Percentiles rank a stretch among this genome's conserved stretches.
Evolutionary conservation across 2,113 vertebrate species (phyloP).

Genomic region (Lampris megalopsis): DNA sequence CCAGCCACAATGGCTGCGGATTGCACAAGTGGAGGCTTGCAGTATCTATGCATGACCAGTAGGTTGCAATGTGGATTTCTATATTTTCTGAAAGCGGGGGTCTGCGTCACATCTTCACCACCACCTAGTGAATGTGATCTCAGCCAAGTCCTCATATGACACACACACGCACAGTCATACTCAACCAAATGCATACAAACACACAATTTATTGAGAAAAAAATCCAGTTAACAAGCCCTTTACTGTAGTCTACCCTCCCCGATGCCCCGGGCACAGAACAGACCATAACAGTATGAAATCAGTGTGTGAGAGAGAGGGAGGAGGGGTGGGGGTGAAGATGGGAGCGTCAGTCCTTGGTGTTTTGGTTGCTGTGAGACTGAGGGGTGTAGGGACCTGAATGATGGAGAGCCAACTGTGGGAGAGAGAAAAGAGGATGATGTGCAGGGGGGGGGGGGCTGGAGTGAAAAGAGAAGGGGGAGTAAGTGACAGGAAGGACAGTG

Average conservation of each 20-base stretch:
- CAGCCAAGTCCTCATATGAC: conserved; percentile 63
- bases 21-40: conserved; percentile 12
- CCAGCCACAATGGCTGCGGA: not conserved
- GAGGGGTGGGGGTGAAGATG: conserved; percentile 33
- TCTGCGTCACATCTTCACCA: not conserved
- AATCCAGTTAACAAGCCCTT: conserved; percentile 11
- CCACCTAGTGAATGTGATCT: conserved; percentile 64
- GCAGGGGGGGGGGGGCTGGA: conserved; percentile 1
- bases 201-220: conserved; percentile 40
- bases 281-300: conserved; percentile 21
- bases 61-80: conserved; percentile 48
- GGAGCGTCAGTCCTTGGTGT: conserved; percentile 56
- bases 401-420: conserved; percentile 26
- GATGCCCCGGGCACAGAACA: conserved; percentile 29
- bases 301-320: conserved; percentile 40
- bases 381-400: conserved; percentile 49
- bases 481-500: conserved; percentile 6
- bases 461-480: not conserved
- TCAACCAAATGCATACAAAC: not conserved
- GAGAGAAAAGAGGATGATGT: conserved; percentile 8
- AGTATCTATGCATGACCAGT: conserved; percentile 16
- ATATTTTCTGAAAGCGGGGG: not conserved
- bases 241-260: conserved; percentile 3
- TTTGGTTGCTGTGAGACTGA: conserved; percentile 67
- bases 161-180: conserved; percentile 33